Conservation (phyloP, 2,113 vertebrate genomes). For the Oostethus manadensis region DNA sequence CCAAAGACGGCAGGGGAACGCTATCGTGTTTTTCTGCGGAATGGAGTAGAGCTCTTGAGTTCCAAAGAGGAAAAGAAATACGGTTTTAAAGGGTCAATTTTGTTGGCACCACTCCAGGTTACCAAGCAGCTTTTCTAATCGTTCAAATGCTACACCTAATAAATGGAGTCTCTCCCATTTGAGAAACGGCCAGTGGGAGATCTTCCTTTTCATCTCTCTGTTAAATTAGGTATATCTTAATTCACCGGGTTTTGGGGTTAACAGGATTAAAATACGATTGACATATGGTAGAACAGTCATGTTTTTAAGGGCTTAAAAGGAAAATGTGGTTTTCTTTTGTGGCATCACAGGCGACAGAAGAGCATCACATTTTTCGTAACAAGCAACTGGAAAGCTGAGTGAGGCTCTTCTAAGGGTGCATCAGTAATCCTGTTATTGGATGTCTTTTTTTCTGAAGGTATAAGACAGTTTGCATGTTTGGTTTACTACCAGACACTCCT, state of each 20-base stretch:
- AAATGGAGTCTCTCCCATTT: conserved; percentile 27
- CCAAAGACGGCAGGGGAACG: conserved; percentile 8
- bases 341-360: conserved; percentile 31
- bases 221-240: conserved; percentile 24
- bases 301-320: conserved; percentile 43
- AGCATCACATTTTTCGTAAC: conserved; percentile 39
- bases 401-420: conserved; percentile 14
- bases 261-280: conserved; percentile 22
- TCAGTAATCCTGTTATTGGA: conserved; percentile 15
- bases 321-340: conserved; percentile 45
- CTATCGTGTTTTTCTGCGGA: background rate
- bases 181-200: conserved; percentile 10
- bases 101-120: conserved; percentile 15
- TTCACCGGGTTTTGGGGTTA: conserved; percentile 36
- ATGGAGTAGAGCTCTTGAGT: background rate
- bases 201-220: conserved; percentile 20
- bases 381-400: conserved; percentile 9
- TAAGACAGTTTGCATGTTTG: background rate
- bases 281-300: conserved; percentile 30
- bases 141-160: conserved; percentile 21
- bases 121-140: conserved; percentile 33
- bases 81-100: conserved; percentile 20
- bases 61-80: conserved; percentile 12
- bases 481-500: background rate
- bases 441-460: background rate